Conservation (phyloP, 2,113 vertebrate genomes). For the Melanostigma gelatinosum region DNA sequence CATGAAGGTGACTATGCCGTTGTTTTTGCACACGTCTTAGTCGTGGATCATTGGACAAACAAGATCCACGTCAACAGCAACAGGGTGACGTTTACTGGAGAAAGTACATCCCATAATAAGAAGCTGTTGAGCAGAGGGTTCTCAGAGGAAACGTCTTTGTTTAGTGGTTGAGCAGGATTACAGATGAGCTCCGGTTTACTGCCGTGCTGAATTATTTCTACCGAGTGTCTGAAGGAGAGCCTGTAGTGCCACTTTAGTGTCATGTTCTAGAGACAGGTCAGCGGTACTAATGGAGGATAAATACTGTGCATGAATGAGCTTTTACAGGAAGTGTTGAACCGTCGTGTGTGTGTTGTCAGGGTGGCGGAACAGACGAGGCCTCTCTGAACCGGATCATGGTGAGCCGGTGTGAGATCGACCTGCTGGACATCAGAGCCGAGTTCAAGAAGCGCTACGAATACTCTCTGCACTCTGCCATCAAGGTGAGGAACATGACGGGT, state of each 20-base stretch:
- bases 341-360: constrained; percentile 66
- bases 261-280: not conserved
- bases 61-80: too few relatives aligned
- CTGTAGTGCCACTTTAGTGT: not conserved
- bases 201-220: too few relatives aligned
- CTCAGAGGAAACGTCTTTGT: too few relatives aligned
- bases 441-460: constrained; percentile 82
- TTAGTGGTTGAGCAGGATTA: too few relatives aligned
- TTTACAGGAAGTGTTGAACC: not conserved
- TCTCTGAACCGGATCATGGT: constrained; percentile 86
- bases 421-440: constrained; percentile 86
- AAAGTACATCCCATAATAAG: too few relatives aligned
- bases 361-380: constrained; percentile 83
- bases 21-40: not conserved
- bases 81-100: not conserved
- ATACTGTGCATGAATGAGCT: not conserved
- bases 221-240: too few relatives aligned
- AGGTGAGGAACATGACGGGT: constrained; percentile 70
- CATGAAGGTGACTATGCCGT: constrained; percentile 70
- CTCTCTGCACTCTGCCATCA: constrained; percentile 82
- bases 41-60: not conserved
- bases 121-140: too few relatives aligned
- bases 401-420: constrained; percentile 86
- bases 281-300: not conserved
- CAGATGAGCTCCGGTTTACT: too few relatives aligned